Evolutionary conservation across 2,888 invertebrate genomes (phyloP), one percentile per base, ranked within the genome.

Genomic region (Neelides folsomi): DNA sequence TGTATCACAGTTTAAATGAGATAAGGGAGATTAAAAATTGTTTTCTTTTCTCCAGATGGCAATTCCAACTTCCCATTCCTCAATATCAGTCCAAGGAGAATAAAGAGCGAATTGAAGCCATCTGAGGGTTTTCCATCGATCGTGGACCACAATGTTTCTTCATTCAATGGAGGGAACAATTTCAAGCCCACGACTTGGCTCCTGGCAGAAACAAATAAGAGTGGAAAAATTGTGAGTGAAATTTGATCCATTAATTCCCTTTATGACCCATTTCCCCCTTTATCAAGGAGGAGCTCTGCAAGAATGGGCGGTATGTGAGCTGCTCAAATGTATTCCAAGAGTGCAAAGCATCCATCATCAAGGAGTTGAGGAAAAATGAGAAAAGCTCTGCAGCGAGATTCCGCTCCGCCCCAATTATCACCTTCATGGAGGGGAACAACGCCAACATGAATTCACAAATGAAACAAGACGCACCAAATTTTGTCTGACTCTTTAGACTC

Each of bases 351-450:
- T 61, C 49, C 49, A 61, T 65, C 38, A 51, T 62, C 9, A 63
- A 62, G 47, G 62, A 63, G 46, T 51, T 62, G 27, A 59, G 53
- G 52, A 57, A 57, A 51, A 58, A 58, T 52, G 63, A 59, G 10
- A 50, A 40, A 18, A 39, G 45, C 7, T 46, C 51, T 13, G 48
- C 56, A 15, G 51, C 52, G 0, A 47, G 69, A 44, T 76, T 76
- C 60, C 73, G 77, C 66, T 79, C 79, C 0, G 79, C 78, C 2
- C 79, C 79, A 1, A 75, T 71, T n/a, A 78, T 79, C 34, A 72
- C 77, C 15, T 79, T 79, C 68, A 77, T 75, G 66, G 76, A 67
- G 35, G 52, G 54, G 13, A 45, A 46, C 10, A 55, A 53, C 8
- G 45, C 47, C 19, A 51, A 47, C 10, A 47, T 34, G 10, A 48